phyloP scores from a whole-genome alignment of 2,888 invertebrate species.

The Dynastes grantii region DNA sequence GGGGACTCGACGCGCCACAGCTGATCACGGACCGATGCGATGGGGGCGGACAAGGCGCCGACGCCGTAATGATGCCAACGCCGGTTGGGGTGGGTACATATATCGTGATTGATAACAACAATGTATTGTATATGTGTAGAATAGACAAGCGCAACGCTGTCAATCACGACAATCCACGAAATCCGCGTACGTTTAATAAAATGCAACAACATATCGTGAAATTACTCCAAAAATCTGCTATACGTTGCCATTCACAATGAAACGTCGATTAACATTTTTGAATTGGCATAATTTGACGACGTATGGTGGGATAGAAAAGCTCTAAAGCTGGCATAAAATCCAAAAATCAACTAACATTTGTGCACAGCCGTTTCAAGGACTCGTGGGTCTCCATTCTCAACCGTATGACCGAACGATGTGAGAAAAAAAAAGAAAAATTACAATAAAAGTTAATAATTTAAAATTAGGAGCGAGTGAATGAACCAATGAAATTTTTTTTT shows the following conservation, averaged over 20 bases:
- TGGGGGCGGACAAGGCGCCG: conserved; percentile 53
- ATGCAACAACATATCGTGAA: not conserved
- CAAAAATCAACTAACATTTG: too few species aligned
- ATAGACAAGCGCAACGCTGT: conserved; percentile 5
- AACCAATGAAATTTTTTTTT: too few species aligned
- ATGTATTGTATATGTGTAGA: not conserved
- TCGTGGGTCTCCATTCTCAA: too few species aligned
- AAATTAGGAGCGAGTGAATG: too few species aligned
- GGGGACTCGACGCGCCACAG: conserved; percentile 62
- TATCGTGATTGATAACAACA: conserved; percentile 58
- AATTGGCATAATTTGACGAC: not conserved
- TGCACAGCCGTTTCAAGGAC: too few species aligned
- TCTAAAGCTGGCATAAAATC: too few species aligned
- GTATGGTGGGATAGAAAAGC: too few species aligned
- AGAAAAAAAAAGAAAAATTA: too few species aligned
- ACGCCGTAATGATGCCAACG: conserved; percentile 58
- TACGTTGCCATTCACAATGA: not conserved
- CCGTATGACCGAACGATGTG: too few species aligned
- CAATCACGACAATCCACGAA: too few species aligned
- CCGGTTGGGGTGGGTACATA: conserved; percentile 53
- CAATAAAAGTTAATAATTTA: too few species aligned
- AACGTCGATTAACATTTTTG: not conserved
- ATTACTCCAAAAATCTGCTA: not conserved
- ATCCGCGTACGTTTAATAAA: not conserved
- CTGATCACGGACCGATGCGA: conserved; percentile 60